phyloP scores from a whole-genome alignment of 2,797 vertebrate species.

The Linurgus olivaceus region DNA sequence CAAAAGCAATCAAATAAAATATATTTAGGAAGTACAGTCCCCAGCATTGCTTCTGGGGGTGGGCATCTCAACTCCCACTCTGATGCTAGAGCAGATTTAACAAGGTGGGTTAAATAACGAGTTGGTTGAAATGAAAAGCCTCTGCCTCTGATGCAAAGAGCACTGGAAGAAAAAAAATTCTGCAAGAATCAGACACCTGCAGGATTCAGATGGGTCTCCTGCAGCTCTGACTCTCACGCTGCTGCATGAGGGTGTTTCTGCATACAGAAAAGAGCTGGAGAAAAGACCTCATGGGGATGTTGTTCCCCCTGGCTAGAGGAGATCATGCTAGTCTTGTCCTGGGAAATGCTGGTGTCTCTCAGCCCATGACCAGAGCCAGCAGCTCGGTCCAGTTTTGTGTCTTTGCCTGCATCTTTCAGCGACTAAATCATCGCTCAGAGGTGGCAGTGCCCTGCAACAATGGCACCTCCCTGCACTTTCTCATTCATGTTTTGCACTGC shows the following conservation, averaged over 20 bases:
- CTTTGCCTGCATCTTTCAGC: background rate
- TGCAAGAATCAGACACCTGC: background rate
- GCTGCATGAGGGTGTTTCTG: background rate
- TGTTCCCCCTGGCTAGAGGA: background rate
- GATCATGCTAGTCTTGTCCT: background rate
- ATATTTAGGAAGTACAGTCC: background rate
- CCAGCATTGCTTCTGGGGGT: background rate
- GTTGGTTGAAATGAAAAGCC: constrained; percentile 2
- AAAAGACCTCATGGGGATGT: background rate
- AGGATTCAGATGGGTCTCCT: background rate
- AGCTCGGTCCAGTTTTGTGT: background rate
- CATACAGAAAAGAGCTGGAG: background rate
- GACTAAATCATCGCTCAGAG: background rate
- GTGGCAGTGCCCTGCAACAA: background rate
- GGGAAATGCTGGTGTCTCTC: background rate
- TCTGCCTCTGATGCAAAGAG: background rate
- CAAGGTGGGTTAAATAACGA: background rate
- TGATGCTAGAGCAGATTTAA: background rate
- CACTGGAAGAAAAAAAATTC: background rate
- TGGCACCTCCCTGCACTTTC: background rate
- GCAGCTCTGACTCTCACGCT: background rate
- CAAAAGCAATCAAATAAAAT: background rate
- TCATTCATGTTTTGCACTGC: background rate
- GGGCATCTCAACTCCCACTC: background rate
- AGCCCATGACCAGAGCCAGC: background rate